Percentiles rank a stretch among this genome's conserved stretches.
These are phyloP conservation scores for Willisornis vidua DNA, from an alignment of 2,113 vertebrate genomes.

Conservation along the genomic window DNA sequence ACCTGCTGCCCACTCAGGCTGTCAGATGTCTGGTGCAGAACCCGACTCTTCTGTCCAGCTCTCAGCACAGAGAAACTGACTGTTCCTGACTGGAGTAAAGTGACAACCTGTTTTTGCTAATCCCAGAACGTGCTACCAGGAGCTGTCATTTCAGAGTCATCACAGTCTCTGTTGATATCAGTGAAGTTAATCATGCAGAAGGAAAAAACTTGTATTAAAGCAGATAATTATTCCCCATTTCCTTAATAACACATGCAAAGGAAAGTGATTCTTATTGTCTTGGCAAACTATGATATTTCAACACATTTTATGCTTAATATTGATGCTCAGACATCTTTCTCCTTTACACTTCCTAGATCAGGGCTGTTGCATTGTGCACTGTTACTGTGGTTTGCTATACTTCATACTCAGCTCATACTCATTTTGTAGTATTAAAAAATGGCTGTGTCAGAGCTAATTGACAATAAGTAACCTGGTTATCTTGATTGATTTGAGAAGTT, in stretches of 20 bases:
- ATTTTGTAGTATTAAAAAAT: neutral
- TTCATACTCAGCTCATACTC: neutral
- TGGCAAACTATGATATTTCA: neutral
- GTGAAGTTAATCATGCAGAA: slow-evolving; percentile 53
- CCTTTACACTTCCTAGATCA: neutral
- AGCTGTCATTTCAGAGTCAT: slow-evolving; percentile 54
- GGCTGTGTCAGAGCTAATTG: neutral
- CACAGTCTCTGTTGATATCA: slow-evolving; percentile 47
- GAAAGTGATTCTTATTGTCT: slow-evolving; percentile 48
- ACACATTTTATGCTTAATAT: neutral
- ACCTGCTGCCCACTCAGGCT: neutral
- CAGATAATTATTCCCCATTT: slow-evolving; percentile 50
- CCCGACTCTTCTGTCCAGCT: neutral
- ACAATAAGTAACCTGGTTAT: neutral
- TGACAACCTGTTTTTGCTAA: slow-evolving; percentile 54
- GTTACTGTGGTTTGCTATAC: neutral
- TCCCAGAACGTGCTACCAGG: slow-evolving; percentile 47
- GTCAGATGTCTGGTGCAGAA: neutral
- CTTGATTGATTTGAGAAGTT: neutral
- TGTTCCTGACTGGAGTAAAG: slow-evolving; percentile 1
- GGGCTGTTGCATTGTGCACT: neutral
- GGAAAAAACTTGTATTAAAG: slow-evolving; percentile 45
- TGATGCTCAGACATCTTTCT: neutral
- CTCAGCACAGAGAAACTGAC: neutral
- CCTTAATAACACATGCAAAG: slow-evolving; percentile 21